phyloP scores from a whole-genome alignment of 1,140 invertebrate species.

The Reticulitermes speratus region DNA sequence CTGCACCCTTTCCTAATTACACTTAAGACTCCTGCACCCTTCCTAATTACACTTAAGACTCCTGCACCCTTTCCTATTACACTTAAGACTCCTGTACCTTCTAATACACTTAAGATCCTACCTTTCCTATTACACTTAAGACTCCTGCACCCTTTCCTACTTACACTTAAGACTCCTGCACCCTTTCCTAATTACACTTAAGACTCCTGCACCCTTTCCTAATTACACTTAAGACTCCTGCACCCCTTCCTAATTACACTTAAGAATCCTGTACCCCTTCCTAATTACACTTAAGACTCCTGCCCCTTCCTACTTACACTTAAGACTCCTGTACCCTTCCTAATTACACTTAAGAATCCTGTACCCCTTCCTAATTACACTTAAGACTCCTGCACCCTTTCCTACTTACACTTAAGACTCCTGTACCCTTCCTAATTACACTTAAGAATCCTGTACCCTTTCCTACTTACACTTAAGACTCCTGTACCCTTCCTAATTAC shows the following conservation, averaged over 20 bases:
- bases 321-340: background rate
- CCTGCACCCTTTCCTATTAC: background rate
- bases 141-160: background rate
- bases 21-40: background rate
- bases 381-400: background rate
- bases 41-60: background rate
- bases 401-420: background rate
- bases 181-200: background rate
- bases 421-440: background rate
- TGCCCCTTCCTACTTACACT: background rate
- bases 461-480: background rate
- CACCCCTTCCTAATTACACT: background rate
- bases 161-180: background rate
- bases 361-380: background rate
- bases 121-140: background rate
- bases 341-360: background rate
- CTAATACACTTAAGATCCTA: no score
- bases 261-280: background rate
- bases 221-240: background rate
- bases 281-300: background rate
- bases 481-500: background rate
- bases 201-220: background rate
- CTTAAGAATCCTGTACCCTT: background rate
- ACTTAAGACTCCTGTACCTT: background rate
- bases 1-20: background rate